Base-by-base conservation (phyloP, 2,888 invertebrate genomes). In the Balanococcus diminutus region DNA sequence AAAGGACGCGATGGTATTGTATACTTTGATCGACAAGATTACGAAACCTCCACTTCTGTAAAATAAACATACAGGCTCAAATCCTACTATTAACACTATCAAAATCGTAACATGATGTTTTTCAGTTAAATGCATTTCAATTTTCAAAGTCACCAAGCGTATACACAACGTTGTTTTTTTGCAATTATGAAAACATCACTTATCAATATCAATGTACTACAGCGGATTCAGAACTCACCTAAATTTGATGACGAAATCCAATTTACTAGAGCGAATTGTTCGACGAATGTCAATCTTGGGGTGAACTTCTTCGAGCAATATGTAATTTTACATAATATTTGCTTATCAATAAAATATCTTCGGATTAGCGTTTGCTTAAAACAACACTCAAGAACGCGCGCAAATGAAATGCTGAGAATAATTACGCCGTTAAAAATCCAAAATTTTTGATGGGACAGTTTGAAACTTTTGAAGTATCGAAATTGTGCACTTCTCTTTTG, bases 341-440 rank as follows among this genome's bases (percentile, higher is more conserved):
- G 75, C 75, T 79, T 79, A 32, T 79, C 75, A 79, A 67, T 25
- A n/a, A n/a, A 19, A 19, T 9, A 51, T 28, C 28, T 28, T 79
- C 36, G 16, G 8, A 36, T 25, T 11, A 19, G 19, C 19, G 36
- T 16, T 79, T 79, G 36, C 36, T 79, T 19, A 19, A 79, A 75
- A 36, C 36, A 79, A 79, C 75, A 79, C 75, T 14, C 8, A 36
- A 79, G 75, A 79, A 79, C 75, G 75, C 75, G 75, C 75, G 75
- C 75, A 79, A 79, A 79, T 79, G 36, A 79, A 79, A 79, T 79
- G 36, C 36, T 79, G 75, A n/a, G 32, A 79, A 36, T n/a, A 36
- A 79, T 79, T 79, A 79, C 75, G 75, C 75, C 75, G 31, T 79
- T 79, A 36, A 36, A 79, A 79, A 36, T 79, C 72, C 36, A 79